phyloP scores from a whole-genome alignment of 2,888 invertebrate genomes.

The Sipha maydis region DNA sequence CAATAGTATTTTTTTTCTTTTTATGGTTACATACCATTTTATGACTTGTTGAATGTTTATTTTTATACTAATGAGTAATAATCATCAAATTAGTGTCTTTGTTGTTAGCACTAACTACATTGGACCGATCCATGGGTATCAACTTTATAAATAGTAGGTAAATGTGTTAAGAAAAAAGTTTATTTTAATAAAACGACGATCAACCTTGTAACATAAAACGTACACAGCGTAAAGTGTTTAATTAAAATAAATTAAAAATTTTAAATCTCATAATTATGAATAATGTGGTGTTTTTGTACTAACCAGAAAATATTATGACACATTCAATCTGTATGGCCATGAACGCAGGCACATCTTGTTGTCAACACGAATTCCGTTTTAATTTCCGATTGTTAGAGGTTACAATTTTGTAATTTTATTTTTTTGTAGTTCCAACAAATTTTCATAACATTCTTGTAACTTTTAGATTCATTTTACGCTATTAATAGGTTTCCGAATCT shows the following conservation, averaged over 20 bases:
- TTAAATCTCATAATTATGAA: conserved; percentile 7
- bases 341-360: not conserved
- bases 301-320: not conserved
- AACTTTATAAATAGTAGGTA: not conserved
- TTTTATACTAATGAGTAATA: not conserved
- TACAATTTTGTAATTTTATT: too few relatives aligned
- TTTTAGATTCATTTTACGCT: too few relatives aligned
- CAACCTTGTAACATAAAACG: not conserved
- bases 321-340: not conserved
- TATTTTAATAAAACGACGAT: not conserved
- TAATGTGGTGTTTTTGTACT: conserved; percentile 1
- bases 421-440: not conserved
- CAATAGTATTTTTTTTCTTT: too few relatives aligned
- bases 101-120: not conserved
- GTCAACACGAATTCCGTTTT: not conserved
- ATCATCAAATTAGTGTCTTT: not conserved
- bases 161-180: not conserved
- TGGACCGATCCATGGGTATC: not conserved
- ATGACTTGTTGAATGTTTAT: too few relatives aligned
- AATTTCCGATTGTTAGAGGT: too few relatives aligned
- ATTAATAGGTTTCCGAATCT: too few relatives aligned
- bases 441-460: too few relatives aligned
- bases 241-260: conserved; percentile 26
- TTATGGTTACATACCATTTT: too few relatives aligned
- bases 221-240: not conserved